A percentile compares a stretch with the other conserved stretches of the same genome.
These are phyloP conservation scores for Festucalex cinctus DNA, from an alignment of 2,113 vertebrate species.

Conservation along the genomic window DNA sequence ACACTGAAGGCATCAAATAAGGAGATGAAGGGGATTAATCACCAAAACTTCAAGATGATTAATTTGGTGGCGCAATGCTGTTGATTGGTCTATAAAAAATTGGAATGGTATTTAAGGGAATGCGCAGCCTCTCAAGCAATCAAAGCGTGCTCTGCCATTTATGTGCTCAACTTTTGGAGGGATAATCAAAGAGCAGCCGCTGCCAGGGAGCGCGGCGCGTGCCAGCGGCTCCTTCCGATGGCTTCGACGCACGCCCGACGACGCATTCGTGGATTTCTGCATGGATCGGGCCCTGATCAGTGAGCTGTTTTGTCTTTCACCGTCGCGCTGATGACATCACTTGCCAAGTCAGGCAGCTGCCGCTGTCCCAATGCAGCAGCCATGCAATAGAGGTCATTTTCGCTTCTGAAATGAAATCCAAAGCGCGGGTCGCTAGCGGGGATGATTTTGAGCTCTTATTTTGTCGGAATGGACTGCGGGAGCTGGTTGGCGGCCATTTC, in stretches of 20 bases:
- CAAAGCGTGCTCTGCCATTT: conserved; percentile 58
- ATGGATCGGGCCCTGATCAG: conserved; percentile 25
- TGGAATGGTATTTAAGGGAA: conserved; percentile 47
- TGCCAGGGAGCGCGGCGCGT: conserved; percentile 13
- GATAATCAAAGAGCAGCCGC: conserved; percentile 50
- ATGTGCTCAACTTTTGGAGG: conserved; percentile 54
- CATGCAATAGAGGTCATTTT: conserved; percentile 4
- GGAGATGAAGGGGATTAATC: conserved; percentile 47
- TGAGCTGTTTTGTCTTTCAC: conserved; percentile 18
- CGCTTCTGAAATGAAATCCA: not conserved
- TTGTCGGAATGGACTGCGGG: not conserved
- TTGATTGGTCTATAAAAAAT: conserved; percentile 57
- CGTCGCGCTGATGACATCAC: conserved; percentile 16
- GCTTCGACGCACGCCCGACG: conserved; percentile 18
- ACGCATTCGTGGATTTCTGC: conserved; percentile 17
- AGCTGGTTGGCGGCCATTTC: not conserved
- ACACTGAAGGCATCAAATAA: conserved; percentile 48
- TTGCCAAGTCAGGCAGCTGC: conserved; percentile 5
- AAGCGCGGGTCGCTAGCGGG: not conserved
- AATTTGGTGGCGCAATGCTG: conserved; percentile 44
- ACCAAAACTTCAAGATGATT: conserved; percentile 55
- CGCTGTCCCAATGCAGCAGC: not conserved
- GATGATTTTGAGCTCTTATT: not conserved
- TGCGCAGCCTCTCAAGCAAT: conserved; percentile 52
- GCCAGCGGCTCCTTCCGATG: conserved; percentile 45